Conservation (phyloP, 2,113 vertebrate genomes). For the Ceuthmochares aereus region DNA sequence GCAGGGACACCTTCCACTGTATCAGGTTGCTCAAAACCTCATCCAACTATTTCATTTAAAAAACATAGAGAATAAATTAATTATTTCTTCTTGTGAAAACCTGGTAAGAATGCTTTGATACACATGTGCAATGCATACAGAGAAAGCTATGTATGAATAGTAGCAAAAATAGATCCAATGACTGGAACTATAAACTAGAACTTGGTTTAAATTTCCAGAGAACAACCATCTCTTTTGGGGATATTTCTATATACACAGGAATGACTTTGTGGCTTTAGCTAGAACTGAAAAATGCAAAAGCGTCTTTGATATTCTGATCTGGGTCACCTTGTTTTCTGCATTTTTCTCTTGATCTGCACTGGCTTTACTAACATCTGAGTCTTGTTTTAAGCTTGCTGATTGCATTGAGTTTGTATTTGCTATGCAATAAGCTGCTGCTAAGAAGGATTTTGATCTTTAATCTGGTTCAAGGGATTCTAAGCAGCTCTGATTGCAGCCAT, state of each 20-base stretch:
- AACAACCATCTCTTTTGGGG: background rate
- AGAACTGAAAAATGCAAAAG: background rate
- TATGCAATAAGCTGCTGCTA: constrained; percentile 70
- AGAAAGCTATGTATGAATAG: background rate
- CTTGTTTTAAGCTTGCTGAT: constrained; percentile 69
- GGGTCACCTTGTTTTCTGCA: constrained; percentile 71
- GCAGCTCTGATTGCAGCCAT: constrained; percentile 67
- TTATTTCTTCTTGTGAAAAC: background rate
- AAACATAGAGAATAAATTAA: background rate
- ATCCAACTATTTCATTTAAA: background rate
- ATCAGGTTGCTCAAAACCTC: too few species aligned
- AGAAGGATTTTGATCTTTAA: constrained; percentile 79
- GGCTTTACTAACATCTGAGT: constrained; percentile 58
- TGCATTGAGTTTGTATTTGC: constrained; percentile 70
- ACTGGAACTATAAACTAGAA: background rate
- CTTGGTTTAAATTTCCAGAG: background rate
- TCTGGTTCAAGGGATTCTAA: constrained; percentile 73
- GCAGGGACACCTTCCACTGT: too few species aligned
- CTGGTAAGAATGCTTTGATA: background rate
- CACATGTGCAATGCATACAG: rapidly evolving
- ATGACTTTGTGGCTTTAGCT: background rate
- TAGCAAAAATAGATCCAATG: background rate
- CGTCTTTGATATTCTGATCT: constrained; percentile 36
- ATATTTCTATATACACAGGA: background rate
- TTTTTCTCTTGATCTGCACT: constrained; percentile 65